Base-by-base conservation (phyloP, 2,113 vertebrate genomes). In the Epinephelus fuscoguttatus region DNA sequence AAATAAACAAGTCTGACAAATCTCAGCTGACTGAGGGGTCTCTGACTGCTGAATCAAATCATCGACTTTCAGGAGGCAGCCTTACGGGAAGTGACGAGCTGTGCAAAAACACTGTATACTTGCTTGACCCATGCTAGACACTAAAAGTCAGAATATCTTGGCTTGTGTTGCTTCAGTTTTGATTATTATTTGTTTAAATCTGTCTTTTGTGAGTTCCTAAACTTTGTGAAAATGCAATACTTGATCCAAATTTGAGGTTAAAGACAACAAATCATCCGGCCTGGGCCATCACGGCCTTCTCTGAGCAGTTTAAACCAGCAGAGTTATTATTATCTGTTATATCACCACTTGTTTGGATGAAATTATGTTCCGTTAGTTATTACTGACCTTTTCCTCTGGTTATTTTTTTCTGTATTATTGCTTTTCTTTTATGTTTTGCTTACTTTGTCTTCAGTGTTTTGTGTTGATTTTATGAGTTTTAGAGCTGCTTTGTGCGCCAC, bases 381-480 rank as follows among this genome's bases (percentile, higher is more conserved):
- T 52, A 30, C 33, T 66, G 77, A 60, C 42, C 45, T 64, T 81
- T 33, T 66, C 25, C 49, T 63, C 50, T 21, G 59, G 25, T 52
- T 6, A 6, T 37, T 57, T 50, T 10, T 42, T 67, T 82, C 19
- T n/a, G 52, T 64, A 60, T 47, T 50, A 53, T 78, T 70, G 60
- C 69, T 74, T 77, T 62, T 23, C 55, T 75, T 81, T 82, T 50
- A 77, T 53, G 53, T 63, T 77, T 80, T 63, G 40, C 53, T 52
- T 47, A 55, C 17, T 47, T 47, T 10, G 9, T 67, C 23, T 55
- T 63, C 23, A 17, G 18, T 49, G n/a, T 80, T 84, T 45, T 40
- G 50, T 74, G 63, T 71, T 61, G 64, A 81, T 79, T 83, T 81
- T 78, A 73, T 17, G 62, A 61, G 64, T 3, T 30, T 77, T 82